Conservation (phyloP, 1,140 invertebrate genomes). For the Calycopis cecrops region DNA sequence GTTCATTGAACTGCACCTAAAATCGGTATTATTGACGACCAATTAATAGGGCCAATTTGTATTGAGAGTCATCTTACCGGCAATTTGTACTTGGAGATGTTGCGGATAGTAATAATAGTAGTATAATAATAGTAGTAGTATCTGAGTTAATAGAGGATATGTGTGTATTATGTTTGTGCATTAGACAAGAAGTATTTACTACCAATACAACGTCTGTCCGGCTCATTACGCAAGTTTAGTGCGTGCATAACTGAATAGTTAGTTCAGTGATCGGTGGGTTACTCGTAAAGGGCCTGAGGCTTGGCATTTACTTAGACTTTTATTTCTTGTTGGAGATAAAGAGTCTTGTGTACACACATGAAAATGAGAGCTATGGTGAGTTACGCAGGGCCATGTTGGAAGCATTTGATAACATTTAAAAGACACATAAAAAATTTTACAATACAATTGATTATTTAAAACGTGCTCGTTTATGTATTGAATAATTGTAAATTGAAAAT, state of each 20-base stretch:
- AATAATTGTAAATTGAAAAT: too few species aligned
- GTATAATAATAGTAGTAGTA: too few species aligned
- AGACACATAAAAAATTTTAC: too few species aligned
- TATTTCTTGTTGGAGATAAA: background rate
- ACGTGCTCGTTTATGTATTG: too few species aligned
- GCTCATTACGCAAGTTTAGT: background rate
- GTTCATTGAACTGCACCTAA: too few species aligned
- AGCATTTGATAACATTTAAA: too few species aligned
- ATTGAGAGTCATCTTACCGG: conserved; percentile 2
- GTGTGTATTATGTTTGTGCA: background rate
- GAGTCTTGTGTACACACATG: background rate
- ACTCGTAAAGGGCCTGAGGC: background rate
- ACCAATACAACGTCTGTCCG: background rate
- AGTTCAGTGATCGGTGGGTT: conserved; percentile 1
- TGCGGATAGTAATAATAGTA: background rate
- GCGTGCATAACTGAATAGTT: background rate
- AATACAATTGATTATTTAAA: too few species aligned
- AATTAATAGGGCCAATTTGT: background rate
- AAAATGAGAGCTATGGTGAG: too few species aligned
- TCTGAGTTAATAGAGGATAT: background rate
- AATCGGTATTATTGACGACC: conserved; percentile 1
- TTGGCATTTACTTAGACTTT: background rate
- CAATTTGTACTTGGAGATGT: background rate
- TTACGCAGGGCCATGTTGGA: too few species aligned
- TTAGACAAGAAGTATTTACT: background rate